Conservation (phyloP, 2,888 invertebrate species). For the Dusona sp. region DNA sequence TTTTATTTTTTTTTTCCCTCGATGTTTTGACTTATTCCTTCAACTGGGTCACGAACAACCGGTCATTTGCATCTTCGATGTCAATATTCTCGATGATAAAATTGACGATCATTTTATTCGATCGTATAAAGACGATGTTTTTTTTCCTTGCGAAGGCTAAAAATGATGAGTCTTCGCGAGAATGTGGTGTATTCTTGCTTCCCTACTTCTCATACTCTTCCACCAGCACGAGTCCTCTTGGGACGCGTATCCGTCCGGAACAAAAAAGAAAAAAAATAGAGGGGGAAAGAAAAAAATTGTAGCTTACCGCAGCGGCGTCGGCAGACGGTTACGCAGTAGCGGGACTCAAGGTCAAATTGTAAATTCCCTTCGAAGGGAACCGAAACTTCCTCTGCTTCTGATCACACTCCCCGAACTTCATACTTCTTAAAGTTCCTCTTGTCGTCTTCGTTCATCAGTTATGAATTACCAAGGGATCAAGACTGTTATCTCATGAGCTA, state of each 20-base stretch:
- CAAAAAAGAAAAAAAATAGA: neutral
- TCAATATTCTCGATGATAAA: conserved; percentile 1
- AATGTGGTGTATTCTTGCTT: neutral
- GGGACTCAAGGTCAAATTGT: conserved; percentile 10
- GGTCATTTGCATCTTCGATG: conserved; percentile 24
- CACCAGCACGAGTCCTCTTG: neutral
- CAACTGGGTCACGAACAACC: conserved; percentile 41
- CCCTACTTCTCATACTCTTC: neutral
- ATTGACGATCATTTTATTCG: conserved; percentile 27
- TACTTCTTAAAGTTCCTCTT: neutral
- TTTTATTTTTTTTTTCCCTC: conserved; percentile 31
- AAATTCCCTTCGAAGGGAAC: conserved; percentile 20
- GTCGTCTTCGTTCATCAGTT: neutral
- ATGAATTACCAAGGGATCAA: neutral
- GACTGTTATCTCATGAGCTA: neutral
- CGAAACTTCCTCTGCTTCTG: neutral
- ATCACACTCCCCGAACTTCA: neutral
- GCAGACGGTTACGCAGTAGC: neutral
- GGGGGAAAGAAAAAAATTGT: neutral
- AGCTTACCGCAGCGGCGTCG: neutral
- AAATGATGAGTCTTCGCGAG: neutral
- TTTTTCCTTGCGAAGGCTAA: neutral
- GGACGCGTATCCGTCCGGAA: neutral
- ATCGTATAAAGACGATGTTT: conserved; percentile 29
- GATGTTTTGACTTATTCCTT: neutral